Evolutionary conservation across 2,888 invertebrate species (phyloP).

Genomic region (Cantharis rustica): DNA sequence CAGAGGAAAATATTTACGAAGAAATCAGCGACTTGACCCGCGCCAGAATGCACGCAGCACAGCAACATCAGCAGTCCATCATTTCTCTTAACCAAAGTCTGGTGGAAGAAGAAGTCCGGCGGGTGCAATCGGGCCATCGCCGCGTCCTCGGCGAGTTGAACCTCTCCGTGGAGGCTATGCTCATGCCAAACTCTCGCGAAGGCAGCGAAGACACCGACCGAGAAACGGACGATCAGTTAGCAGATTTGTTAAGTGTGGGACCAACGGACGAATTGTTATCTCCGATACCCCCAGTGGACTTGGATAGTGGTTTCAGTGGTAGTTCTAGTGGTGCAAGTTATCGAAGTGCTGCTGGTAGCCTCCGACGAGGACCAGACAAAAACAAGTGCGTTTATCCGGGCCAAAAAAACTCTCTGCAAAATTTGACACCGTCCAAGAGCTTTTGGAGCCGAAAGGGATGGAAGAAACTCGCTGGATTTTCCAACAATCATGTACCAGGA

Average conservation of each 20-base stretch:
- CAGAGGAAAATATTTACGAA: constrained; percentile 84
- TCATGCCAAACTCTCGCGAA: constrained; percentile 73
- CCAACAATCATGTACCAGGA: constrained; percentile 69
- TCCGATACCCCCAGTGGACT: constrained; percentile 67
- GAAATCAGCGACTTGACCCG: constrained; percentile 71
- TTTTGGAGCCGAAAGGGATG: constrained; percentile 80
- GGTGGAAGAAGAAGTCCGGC: constrained; percentile 81
- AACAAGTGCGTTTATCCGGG: constrained; percentile 51
- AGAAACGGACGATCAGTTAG: constrained; percentile 66
- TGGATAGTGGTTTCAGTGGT: constrained; percentile 84
- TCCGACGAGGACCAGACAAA: constrained; percentile 56
- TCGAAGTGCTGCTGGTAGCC: constrained; percentile 64
- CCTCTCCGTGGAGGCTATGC: constrained; percentile 84
- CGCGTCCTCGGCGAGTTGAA: constrained; percentile 84
- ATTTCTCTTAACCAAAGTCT: constrained; percentile 73
- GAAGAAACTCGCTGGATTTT: constrained; percentile 77
- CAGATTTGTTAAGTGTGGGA: constrained; percentile 70
- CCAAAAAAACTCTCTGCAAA: background rate
- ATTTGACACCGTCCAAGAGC: constrained; percentile 52
- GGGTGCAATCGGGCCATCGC: constrained; percentile 82
- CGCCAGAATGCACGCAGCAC: constrained; percentile 38
- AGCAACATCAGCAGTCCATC: constrained; percentile 60
- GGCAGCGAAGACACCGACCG: constrained; percentile 65
- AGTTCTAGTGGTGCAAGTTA: constrained; percentile 84
- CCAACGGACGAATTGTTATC: constrained; percentile 75